Base-by-base conservation (phyloP, 2,113 vertebrate genomes). In the Elachura formosa region DNA sequence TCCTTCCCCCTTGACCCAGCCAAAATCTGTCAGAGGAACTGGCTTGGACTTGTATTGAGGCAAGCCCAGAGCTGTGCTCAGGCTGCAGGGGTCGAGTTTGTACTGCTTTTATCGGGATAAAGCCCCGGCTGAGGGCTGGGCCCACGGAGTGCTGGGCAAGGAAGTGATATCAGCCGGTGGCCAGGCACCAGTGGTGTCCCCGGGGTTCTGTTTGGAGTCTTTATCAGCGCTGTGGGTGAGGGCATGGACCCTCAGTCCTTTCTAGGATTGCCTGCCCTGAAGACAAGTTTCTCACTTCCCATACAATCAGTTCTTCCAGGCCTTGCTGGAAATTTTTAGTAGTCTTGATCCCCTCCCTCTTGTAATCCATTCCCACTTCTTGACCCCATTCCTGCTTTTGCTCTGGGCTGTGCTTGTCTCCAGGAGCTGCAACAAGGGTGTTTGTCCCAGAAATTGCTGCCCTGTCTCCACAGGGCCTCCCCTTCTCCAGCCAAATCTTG, bases 171-270 rank as follows among this genome's bases (percentile, higher is more conserved):
- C 61, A 40, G 28, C 45, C 25, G 61, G 61, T 52, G 45, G 61
- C 68, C 52, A 14, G 23, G 73, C 8, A 33, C 22, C 85, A 40
- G 45, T 22, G 38, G 9, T 45, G 86, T 89, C 61, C 68, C 51
- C 24, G 59, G 38, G 12, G 43, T 9, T 66, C 52, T 74, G 24
- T 40, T 51, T 25, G 22, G 38, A 25, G 45, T 12, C 23, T 38
- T 43, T n/a, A 8, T 33, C 58, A 49, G 3, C 0, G 0, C 1
- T 11, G 41, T 26, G 51, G 18, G 8, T 28, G 12, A 43, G 22
- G 11, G 43, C 18, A 36, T 36, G 28, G 58, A 88, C 43, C 67
- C 43, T 49, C 67, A 13, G 51, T 19, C 11, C 61, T 49, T 51
- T 58, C 20, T 3, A 67, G 26, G 26, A 36, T 67, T 59, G 45